Evolutionary conservation across 2,113 vertebrate genomes (phyloP), one percentile per base, ranked within the genome.

Genomic region (Prochilodus magdalenae): DNA sequence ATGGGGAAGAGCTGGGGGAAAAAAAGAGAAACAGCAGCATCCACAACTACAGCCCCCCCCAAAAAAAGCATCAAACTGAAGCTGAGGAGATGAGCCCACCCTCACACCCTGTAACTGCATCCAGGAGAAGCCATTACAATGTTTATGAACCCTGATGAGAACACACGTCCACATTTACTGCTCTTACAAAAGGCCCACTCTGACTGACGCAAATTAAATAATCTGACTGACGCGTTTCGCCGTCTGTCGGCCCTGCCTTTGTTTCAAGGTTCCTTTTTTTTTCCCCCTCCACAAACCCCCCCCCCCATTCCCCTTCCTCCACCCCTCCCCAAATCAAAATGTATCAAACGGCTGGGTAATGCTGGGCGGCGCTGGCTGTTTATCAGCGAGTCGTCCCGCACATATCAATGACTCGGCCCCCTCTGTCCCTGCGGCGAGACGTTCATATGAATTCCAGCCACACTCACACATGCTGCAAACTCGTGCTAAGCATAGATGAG

Each of bases 381-480:
- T 93, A 94, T 93, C 93, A 84, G 90, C 0, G 89, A 89, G 89
- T 90, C 90, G 90, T 91, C 89, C 92, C 57, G 91, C 91, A 94
- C 93, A 94, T 94, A 94, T 93, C 93, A 94, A 93, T 94, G 92
- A 93, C 91, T 91, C 73, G 81, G 88, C 85, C 87, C 53, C 57
- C 89, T 85, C 84, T 84, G 79, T 90, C 91, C 91, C 88, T 82
- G 80, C 88, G 84, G 88, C 89, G 90, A 88, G 88, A 88, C 87
- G 85, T 90, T 93, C 89, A 93, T 93, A 93, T 89, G 92, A 92
- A 95, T 94, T 94, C 93, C 89, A 94, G 92, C 92, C 94, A 93
- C 93, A 90, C 93, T 89, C 90, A 51, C 88, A 75, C 88, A 88
- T 88, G 89, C 84, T 71, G 86, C 90, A 87, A 88, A 87, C 91